Conservation (phyloP, 2,888 invertebrate species). For the Sturmia bella region DNA sequence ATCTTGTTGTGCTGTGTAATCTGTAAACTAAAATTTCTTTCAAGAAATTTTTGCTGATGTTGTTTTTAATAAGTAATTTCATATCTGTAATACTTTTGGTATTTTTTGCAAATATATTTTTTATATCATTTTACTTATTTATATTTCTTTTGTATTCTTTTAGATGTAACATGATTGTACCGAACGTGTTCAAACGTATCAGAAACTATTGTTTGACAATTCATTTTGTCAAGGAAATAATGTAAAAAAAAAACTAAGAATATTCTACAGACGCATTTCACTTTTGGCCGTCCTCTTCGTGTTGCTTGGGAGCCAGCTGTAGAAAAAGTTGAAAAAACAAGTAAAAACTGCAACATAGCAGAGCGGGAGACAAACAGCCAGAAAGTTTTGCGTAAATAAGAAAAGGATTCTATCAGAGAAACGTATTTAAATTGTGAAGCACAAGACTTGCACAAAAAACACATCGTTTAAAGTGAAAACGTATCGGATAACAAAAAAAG, state of each 20-base stretch:
- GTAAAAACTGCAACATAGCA: conserved; percentile 7
- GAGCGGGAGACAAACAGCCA: conserved; percentile 41
- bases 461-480: conserved; percentile 10
- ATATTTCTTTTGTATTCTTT: conserved; percentile 16
- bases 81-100: conserved; percentile 6
- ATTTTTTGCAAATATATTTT: not conserved
- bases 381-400: conserved; percentile 34
- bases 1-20: too few species aligned
- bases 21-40: not conserved
- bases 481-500: conserved; percentile 7
- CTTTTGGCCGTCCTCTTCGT: not conserved
- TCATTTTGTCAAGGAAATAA: not conserved
- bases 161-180: conserved; percentile 9
- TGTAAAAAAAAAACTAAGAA: not conserved
- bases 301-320: not conserved
- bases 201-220: not conserved
- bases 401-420: not conserved
- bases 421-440: not conserved
- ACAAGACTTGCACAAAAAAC: not conserved
- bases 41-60: not conserved
- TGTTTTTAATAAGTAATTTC: not conserved
- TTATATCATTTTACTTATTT: conserved; percentile 35
- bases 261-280: not conserved
- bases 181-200: not conserved
- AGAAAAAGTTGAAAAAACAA: not conserved